These are phyloP conservation scores for Ondatra zibethicus DNA, from an alignment of 2,113 vertebrate species.

Conservation along the genomic window DNA sequence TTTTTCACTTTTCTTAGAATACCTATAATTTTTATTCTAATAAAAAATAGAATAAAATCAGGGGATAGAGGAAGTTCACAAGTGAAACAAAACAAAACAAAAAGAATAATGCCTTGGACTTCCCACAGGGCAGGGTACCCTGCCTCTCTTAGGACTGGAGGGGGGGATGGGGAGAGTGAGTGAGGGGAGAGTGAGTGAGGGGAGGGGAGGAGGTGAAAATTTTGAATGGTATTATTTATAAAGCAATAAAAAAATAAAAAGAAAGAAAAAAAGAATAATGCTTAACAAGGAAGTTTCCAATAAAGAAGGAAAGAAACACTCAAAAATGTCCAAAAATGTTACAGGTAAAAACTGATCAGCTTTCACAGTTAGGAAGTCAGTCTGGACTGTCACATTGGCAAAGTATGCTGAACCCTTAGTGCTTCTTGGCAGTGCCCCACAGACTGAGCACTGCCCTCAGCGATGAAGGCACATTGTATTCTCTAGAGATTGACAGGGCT, in stretches of 20 bases:
- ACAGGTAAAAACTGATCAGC: not conserved
- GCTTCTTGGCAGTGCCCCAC: not conserved
- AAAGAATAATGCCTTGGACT: not conserved
- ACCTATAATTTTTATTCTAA: conserved; percentile 37
- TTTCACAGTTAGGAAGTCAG: not conserved
- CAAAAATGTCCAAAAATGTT: not conserved
- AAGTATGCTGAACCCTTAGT: not conserved
- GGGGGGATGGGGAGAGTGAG: no score
- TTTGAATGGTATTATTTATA: no score
- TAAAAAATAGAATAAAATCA: not conserved
- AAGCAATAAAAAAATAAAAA: no score
- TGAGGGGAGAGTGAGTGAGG: no score
- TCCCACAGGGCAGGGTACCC: no score
- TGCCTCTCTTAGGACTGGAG: no score
- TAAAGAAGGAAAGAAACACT: conserved; percentile 33
- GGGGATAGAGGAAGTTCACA: not conserved
- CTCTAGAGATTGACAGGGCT: not conserved
- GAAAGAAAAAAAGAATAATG: not conserved
- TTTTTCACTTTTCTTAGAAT: conserved; percentile 36
- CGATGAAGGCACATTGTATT: not conserved
- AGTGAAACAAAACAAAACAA: not conserved
- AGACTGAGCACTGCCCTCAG: not conserved
- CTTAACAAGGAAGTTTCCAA: conserved; percentile 20
- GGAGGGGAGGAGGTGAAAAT: no score
- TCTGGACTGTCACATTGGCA: not conserved